Evolutionary conservation across 2,113 vertebrate species (phyloP), one percentile per base, ranked within the genome.

Genomic region (Callorhinus ursinus): DNA sequence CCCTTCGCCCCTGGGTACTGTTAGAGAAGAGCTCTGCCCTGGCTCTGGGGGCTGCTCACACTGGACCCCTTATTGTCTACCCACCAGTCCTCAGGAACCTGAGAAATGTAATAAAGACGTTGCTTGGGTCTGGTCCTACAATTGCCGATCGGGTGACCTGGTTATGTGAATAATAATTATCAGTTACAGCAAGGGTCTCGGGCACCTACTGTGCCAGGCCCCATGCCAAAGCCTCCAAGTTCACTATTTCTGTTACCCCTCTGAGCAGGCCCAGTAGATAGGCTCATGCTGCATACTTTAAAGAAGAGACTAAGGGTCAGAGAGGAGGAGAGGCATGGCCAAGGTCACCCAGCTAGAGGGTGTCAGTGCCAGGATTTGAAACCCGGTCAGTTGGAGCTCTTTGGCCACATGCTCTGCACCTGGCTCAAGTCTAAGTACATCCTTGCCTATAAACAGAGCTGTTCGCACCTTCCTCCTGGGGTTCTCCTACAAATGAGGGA

Each of bases 1-100:
- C 99, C 99, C 19, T 99, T 99, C 31, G 99, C 99, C 53, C 99
- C 99, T 2, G 99, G 99, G 4, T 99, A 98, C 97, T 98, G 89
- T 97, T 94, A 96, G 79, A 11, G 21, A 69, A 31, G 8, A 51
- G 51, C 13, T 26, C 13, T 1, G 0, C 31, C 42, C 16, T 8
- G 15, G 61, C 42, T 65, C 86, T 39, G 42, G 71, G 46, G 87
- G 42, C 67, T 42, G 22, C 69, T 59, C 67, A 7, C 5, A 24
- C n/a, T 5, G 22, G 26, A 12, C 10, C 1, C 90, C 42, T 77
- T 22, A 31, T 53, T 36, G 21, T 33, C 15, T 5, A 1, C 31
- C 72, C 72, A 15, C 49, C 24, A 36, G 65, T 19, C 39, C 55
- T 28, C 11, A 21, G 81, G 31, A 24, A 8, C 36, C 51, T 18